A percentile compares a stretch with the other conserved stretches of the same genome.
Evolutionary conservation across 1,140 invertebrate genomes (phyloP).

Genomic region (Hyposmocoma kahamanoa): DNA sequence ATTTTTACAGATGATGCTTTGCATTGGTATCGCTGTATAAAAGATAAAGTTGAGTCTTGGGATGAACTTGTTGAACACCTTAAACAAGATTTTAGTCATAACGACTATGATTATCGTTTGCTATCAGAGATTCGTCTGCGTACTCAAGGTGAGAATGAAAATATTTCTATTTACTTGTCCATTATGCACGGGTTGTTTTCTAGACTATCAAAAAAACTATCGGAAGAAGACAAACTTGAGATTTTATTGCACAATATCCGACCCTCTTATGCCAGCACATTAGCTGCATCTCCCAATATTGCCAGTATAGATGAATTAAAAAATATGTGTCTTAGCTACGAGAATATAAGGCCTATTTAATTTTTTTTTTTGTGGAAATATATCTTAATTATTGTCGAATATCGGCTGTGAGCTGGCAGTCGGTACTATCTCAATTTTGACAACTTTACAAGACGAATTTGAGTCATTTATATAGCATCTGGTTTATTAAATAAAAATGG

Average conservation of each 20-base stretch:
- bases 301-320: slow-evolving; percentile 11
- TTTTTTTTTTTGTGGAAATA: no score
- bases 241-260: slow-evolving; percentile 28
- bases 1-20: slow-evolving; percentile 34
- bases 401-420: no score
- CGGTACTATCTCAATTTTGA: no score
- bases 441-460: no score
- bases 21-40: slow-evolving; percentile 26
- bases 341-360: no score
- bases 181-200: slow-evolving; percentile 33
- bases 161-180: slow-evolving; percentile 33
- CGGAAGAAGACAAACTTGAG: slow-evolving; percentile 24
- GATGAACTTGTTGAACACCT: slow-evolving; percentile 18
- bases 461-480: no score
- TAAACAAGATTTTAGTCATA: slow-evolving; percentile 24
- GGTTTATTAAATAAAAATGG: no score
- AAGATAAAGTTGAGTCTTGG: slow-evolving; percentile 19
- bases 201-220: slow-evolving; percentile 11
- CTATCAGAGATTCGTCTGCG: slow-evolving; percentile 28
- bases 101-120: slow-evolving; percentile 33
- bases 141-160: slow-evolving; percentile 33
- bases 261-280: slow-evolving; percentile 19
- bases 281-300: slow-evolving; percentile 13
- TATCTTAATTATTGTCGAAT: no score
- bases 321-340: slow-evolving; percentile 19